Evolutionary conservation across 2,888 invertebrate genomes (phyloP).

Genomic region (Anaspis maculata): DNA sequence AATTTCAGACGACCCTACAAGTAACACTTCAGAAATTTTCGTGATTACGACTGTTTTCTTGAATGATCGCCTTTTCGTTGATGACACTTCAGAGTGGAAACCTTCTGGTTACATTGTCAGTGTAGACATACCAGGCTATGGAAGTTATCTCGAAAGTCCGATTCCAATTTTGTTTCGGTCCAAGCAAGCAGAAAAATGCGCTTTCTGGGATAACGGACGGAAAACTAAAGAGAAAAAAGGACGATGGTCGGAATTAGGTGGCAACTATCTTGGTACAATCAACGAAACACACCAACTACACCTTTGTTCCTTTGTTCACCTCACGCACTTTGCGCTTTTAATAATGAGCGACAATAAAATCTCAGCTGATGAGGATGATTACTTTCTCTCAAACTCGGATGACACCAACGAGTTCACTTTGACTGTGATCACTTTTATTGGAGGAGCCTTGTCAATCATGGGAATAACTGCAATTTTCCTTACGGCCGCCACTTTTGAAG

Average conservation of each 20-base stretch:
- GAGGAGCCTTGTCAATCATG: conserved; percentile 46
- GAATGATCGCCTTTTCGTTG: conserved; percentile 32
- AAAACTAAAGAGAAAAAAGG: conserved; percentile 33
- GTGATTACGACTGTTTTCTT: conserved; percentile 30
- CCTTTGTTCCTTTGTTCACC: conserved; percentile 48
- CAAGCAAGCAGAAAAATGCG: conserved; percentile 40
- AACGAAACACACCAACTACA: conserved; percentile 39
- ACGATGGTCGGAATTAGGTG: conserved; percentile 51
- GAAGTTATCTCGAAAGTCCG: conserved; percentile 46
- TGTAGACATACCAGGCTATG: conserved; percentile 51
- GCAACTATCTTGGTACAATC: conserved; percentile 37
- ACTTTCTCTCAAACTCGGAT: conserved; percentile 33
- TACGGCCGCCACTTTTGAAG: conserved; percentile 48
- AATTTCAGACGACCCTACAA: conserved; percentile 13
- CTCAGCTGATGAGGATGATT: conserved; percentile 11
- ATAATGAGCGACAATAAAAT: conserved; percentile 28
- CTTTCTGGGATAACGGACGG: conserved; percentile 48
- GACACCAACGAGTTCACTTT: conserved; percentile 40
- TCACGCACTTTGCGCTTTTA: conserved; percentile 53
- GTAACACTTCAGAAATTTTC: conserved; percentile 18
- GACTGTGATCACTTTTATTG: conserved; percentile 46
- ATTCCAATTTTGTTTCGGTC: conserved; percentile 48
- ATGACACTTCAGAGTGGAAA: conserved; percentile 12
- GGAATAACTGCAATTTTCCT: conserved; percentile 47
- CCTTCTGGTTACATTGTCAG: conserved; percentile 45